Evolutionary conservation across 2,797 vertebrate genomes (phyloP), one percentile per base, ranked within the genome.

Genomic region (Limosa lapponica): DNA sequence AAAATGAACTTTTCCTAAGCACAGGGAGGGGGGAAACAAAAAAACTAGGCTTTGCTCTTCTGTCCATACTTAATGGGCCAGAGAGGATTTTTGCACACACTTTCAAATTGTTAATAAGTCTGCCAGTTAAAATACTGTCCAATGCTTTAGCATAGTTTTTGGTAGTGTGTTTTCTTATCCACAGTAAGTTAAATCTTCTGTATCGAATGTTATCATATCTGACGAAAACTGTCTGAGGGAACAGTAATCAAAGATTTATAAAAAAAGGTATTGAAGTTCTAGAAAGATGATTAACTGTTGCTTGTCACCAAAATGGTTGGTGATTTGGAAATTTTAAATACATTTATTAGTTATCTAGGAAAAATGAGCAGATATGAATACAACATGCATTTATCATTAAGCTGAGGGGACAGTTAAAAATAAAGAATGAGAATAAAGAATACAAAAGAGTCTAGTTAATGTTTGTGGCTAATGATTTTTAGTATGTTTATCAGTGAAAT

Each of bases 11-110:
- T 88, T 11, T 62, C 12, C 17, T 55, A 41, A 70, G 13, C 3
- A 43, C 3, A 2, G 15, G 6, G 4, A 1, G 4, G 6, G 7
- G n/a, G 55, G 24, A 7, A 25, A 15, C 10, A 1, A 2, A 4
- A 64, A 25, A 36, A 13, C 3, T 1, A n/a, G 16, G 71, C 6
- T 32, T 57, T 84, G 10, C 4, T 46, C 13, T 65, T 71, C 55
- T 70, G 11, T 75, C 34, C 27, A 27, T 75, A 61, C 9, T 73
- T 72, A n/a, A 3, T 71, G 25, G 16, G 7, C 5, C 34, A 61
- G 58, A 66, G 69, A 69, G 52, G 18, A 6, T 0, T 22, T 73
- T 90, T 88, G 17, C 22, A 37, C 32, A n/a, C 3, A 14, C 5
- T 67, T 91, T 82, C 55, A 82, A 66, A 70, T 43, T 91, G 46